Conservation (phyloP, 2,888 invertebrate species). For the Hemithea aestivaria region DNA sequence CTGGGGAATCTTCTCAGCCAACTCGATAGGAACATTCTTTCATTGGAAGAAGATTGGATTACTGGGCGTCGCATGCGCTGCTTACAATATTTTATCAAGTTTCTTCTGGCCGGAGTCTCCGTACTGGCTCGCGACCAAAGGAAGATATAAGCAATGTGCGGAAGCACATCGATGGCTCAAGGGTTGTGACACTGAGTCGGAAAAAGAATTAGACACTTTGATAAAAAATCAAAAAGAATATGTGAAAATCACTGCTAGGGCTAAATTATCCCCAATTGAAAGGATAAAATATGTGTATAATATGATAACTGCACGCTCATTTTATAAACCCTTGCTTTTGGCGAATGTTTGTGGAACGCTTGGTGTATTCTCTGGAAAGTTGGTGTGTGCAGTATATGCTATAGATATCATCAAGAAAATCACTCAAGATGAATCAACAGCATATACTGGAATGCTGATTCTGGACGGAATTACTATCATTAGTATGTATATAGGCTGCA, state of each 20-base stretch:
- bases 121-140: conserved; percentile 44
- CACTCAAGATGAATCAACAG: conserved; percentile 33
- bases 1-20: conserved; percentile 37
- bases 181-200: conserved; percentile 33
- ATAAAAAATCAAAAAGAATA: conserved; percentile 28
- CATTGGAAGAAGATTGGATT: conserved; percentile 35
- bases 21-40: conserved; percentile 36
- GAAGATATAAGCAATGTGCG: conserved; percentile 36
- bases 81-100: conserved; percentile 21
- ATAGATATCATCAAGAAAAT: conserved; percentile 46
- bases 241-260: too few relatives aligned
- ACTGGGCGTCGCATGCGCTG: conserved; percentile 22
- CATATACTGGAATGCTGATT: conserved; percentile 45
- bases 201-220: conserved; percentile 36
- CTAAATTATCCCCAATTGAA: too few relatives aligned
- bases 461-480: conserved; percentile 45
- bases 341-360: too few relatives aligned
- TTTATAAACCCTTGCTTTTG: conserved; percentile 38
- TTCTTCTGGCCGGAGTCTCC: conserved; percentile 40
- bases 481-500: conserved; percentile 37
- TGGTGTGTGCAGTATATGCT: conserved; percentile 40
- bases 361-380: conserved; percentile 30
- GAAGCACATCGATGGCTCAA: conserved; percentile 39
- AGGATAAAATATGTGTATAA: too few relatives aligned
- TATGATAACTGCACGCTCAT: conserved; percentile 17